Evolutionary conservation across 2,113 vertebrate species (phyloP), one percentile per base, ranked within the genome.

Genomic region (Mormyrus lacerda): DNA sequence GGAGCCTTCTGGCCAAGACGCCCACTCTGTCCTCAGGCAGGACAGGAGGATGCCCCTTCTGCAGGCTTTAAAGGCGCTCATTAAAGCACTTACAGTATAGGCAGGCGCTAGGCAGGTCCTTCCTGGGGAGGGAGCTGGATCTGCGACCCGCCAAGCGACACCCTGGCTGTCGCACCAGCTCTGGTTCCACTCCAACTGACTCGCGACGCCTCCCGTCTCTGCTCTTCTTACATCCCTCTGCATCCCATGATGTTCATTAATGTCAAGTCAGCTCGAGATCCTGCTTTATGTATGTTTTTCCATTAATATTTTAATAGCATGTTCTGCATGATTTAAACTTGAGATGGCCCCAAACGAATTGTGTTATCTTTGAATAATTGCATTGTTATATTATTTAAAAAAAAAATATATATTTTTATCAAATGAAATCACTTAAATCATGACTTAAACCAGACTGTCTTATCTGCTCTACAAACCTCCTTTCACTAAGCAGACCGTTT

Each of bases 241-340:
- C 47, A 44, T 76, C 13, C 35, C 21, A 4, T 76, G 47, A 35
- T 83, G 85, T 87, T 87, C 42, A 90, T 89, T 91, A 44, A 69
- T 21, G 3, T 88, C 51, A 83, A 50, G 82, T 89, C 79, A 51
- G 50, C 79, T 45, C 17, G 50, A 65, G 45, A 47, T 85, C 85
- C 61, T 44, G 50, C 35, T 55, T 51, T 88, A 85, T 83, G 76
- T 69, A 50, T 85, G 58, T 88, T 88, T 89, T 89, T 87, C 69
- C 13, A 85, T 90, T 91, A 65, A 89, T 87, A 91, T 91, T 91
- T 89, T 89, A 90, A 91, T 89, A 83, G 87, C 65, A 89, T 86
- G 50, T 91, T 91, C 87, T 89, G 87, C 85, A 88, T 85, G 84
- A 87, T 65, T 90, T 82, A 61, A 90, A 82, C 24, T 58, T 42